Conservation (phyloP, 2,797 vertebrate species). For the Harpagifer antarcticus region DNA sequence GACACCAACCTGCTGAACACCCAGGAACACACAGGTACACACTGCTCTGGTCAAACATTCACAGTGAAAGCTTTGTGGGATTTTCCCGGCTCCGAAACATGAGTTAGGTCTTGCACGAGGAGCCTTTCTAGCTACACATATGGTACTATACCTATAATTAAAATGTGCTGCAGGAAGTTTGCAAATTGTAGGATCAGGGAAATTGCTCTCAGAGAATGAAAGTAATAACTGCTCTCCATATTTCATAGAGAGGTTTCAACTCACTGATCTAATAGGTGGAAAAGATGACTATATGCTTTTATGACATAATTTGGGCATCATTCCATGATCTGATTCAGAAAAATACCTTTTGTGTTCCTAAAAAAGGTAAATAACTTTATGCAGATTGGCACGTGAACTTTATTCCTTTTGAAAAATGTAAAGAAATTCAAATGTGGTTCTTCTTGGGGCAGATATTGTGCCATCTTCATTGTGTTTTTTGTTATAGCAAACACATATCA, state of each 20-base stretch:
- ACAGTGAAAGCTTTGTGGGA: conserved; percentile 76
- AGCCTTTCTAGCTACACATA: conserved; percentile 55
- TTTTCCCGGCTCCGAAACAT: conserved; percentile 73
- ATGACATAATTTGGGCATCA: conserved; percentile 5
- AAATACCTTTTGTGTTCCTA: not conserved
- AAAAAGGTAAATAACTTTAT: not conserved
- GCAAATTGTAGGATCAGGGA: conserved; percentile 68
- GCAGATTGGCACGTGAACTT: not conserved
- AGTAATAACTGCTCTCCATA: conserved; percentile 54
- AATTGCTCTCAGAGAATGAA: conserved; percentile 55
- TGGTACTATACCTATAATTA: conserved; percentile 77
- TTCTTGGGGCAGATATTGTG: not conserved
- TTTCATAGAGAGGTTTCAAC: conserved; percentile 32
- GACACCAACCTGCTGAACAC: not conserved
- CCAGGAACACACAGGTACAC: conserved; percentile 15
- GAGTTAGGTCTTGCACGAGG: conserved; percentile 71
- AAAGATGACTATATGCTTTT: conserved; percentile 18
- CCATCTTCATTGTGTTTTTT: not conserved
- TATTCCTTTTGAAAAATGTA: not conserved
- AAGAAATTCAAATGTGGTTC: not conserved
- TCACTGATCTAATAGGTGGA: conserved; percentile 37
- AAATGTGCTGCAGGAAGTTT: conserved; percentile 76
- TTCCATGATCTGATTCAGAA: not conserved
- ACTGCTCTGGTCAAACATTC: conserved; percentile 46
- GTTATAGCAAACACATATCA: not conserved